phyloP scores from a whole-genome alignment of 1,140 invertebrate species.

The Brachionus paranguensis region DNA sequence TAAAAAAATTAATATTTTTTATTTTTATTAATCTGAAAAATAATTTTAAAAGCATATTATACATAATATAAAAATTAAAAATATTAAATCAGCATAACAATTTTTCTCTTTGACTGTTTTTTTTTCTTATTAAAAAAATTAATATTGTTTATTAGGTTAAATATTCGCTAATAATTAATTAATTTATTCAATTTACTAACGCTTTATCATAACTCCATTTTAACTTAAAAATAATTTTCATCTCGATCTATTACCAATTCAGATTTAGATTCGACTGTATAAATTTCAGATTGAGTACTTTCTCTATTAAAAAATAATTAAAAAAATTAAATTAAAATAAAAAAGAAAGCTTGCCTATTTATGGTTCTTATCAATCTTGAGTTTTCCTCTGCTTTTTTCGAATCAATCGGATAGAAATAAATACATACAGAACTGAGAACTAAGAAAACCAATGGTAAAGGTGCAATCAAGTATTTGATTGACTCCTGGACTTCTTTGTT shows the following conservation, averaged over 20 bases:
- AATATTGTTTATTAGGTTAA: too few species aligned
- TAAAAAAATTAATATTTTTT: too few species aligned
- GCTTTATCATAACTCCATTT: background rate
- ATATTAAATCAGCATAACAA: too few species aligned
- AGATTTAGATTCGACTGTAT: background rate
- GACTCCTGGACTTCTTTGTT: background rate
- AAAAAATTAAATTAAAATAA: background rate
- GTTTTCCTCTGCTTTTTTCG: conserved; percentile 21
- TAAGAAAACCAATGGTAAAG: background rate
- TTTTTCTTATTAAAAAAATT: too few species aligned
- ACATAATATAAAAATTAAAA: too few species aligned
- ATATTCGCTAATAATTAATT: too few species aligned
- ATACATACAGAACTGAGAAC: background rate
- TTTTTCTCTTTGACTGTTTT: too few species aligned
- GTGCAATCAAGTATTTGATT: conserved; percentile 5
- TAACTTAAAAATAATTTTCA: background rate
- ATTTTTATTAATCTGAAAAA: too few species aligned
- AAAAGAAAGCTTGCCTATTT: background rate
- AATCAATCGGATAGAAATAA: conserved; percentile 36
- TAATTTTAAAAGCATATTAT: too few species aligned
- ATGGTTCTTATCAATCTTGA: background rate
- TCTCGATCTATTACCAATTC: background rate
- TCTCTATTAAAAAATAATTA: background rate
- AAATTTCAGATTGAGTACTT: background rate
- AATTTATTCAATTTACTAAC: too few species aligned